phyloP scores from a whole-genome alignment of 1,140 invertebrate genomes.

The Drosophila murphyi region DNA sequence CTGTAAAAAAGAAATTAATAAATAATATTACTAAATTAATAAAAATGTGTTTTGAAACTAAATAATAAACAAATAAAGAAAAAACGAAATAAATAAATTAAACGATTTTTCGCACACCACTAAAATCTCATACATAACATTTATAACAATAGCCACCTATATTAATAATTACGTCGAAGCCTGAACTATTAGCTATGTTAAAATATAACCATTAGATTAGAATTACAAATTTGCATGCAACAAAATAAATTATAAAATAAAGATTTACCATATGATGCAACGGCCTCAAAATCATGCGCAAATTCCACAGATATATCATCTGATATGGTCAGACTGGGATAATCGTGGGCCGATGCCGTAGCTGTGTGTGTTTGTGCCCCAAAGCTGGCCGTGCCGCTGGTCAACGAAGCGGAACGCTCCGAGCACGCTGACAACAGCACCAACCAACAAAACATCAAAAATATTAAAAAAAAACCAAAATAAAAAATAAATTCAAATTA shows the following conservation, averaged over 20 bases:
- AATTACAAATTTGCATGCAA: background rate
- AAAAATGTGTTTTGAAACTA: background rate
- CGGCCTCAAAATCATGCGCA: slow-evolving; percentile 74
- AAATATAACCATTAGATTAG: no score
- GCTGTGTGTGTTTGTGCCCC: slow-evolving; percentile 70
- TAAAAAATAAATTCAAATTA: slow-evolving; percentile 22
- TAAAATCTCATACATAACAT: no score
- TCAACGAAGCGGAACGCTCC: slow-evolving; percentile 80
- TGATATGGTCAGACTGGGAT: slow-evolving; percentile 79
- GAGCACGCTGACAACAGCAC: slow-evolving; percentile 70
- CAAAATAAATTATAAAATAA: slow-evolving; percentile 8
- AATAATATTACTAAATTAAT: background rate
- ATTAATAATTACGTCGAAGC: no score
- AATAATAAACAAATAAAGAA: background rate
- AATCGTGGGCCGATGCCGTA: slow-evolving; percentile 76
- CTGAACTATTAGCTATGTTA: no score
- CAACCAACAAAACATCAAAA: slow-evolving; percentile 45
- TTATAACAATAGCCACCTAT: no score
- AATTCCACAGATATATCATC: slow-evolving; percentile 84
- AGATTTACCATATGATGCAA: slow-evolving; percentile 78
- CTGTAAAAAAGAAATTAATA: slow-evolving; percentile 43
- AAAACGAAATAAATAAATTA: background rate
- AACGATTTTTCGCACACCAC: no score
- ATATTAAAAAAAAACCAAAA: slow-evolving; percentile 47
- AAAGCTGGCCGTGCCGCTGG: slow-evolving; percentile 78